Percentiles rank a stretch among this genome's conserved stretches.
Evolutionary conservation across 1,140 invertebrate genomes (phyloP).

Genomic region (Drosophila paulistorum): DNA sequence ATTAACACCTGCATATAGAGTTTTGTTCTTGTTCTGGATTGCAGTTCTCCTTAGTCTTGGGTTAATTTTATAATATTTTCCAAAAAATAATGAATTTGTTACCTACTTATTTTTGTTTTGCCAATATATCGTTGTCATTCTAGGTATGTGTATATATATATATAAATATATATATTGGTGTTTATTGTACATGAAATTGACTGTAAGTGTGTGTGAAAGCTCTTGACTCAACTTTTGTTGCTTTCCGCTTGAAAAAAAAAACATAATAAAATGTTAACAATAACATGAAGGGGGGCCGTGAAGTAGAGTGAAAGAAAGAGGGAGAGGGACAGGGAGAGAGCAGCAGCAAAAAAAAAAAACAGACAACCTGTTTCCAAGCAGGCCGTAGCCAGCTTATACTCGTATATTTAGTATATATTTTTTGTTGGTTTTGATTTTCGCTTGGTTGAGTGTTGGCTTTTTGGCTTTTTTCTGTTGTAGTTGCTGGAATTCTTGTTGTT

Average conservation of each 20-base stretch:
- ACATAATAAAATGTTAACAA: constrained; percentile 77
- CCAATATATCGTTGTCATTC: constrained; percentile 11
- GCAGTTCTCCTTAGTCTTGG: neutral
- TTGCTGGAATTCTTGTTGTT: constrained; percentile 38
- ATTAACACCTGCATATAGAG: too few relatives aligned
- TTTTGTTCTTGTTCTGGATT: too few relatives aligned
- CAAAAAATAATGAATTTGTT: neutral
- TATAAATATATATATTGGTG: constrained; percentile 9
- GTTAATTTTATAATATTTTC: neutral
- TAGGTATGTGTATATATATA: neutral
- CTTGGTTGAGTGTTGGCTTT: constrained; percentile 57
- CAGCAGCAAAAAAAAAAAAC: neutral
- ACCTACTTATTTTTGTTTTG: neutral
- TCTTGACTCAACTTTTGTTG: constrained; percentile 53
- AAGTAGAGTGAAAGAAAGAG: constrained; percentile 36
- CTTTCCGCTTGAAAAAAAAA: constrained; percentile 62
- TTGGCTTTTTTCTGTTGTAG: constrained; percentile 2
- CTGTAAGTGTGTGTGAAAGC: constrained; percentile 25
- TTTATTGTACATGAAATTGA: neutral
- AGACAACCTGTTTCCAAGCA: constrained; percentile 54
- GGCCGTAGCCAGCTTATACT: constrained; percentile 35
- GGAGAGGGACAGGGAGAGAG: constrained; percentile 15
- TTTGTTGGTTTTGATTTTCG: constrained; percentile 57
- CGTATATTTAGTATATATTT: constrained; percentile 38
- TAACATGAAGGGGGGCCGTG: constrained; percentile 24